Conservation (phyloP, 2,888 invertebrate genomes). For the Cataglyphis livida region DNA sequence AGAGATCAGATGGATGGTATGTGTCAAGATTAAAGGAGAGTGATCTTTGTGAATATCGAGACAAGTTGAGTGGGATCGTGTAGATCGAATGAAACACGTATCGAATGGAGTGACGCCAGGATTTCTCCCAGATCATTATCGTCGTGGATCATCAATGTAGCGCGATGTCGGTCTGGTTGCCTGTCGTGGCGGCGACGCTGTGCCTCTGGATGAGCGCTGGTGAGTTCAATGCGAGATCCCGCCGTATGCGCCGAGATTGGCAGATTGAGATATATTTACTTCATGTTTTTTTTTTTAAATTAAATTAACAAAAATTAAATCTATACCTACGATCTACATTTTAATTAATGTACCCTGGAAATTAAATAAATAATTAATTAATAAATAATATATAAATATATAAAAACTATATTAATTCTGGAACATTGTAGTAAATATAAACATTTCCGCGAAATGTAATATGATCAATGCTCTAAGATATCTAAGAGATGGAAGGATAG, state of each 20-base stretch:
- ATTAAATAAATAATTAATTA: not conserved
- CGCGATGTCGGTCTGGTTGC: slow-evolving; percentile 77
- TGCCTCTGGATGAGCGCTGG: slow-evolving; percentile 75
- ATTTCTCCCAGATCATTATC: slow-evolving; percentile 63
- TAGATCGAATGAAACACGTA: slow-evolving; percentile 36
- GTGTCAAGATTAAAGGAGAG: slow-evolving; percentile 5
- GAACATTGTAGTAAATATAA: not conserved
- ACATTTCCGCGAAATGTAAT: not conserved
- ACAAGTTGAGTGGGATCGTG: slow-evolving; percentile 25
- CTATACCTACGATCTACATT: not conserved
- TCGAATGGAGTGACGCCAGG: slow-evolving; percentile 58
- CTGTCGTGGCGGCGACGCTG: slow-evolving; percentile 70
- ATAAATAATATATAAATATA: not conserved
- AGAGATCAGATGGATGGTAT: not conserved
- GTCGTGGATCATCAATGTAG: slow-evolving; percentile 72
- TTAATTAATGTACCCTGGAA: not conserved
- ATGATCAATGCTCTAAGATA: not conserved
- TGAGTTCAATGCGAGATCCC: slow-evolving; percentile 64
- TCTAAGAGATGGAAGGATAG: not conserved
- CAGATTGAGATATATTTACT: not conserved
- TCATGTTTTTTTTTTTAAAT: not conserved
- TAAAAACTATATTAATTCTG: not conserved
- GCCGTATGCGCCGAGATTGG: not conserved
- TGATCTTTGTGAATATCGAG: slow-evolving; percentile 5
- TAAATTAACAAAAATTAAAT: slow-evolving; percentile 2